phyloP scores from a whole-genome alignment of 2,113 vertebrate species.

The Chamaetylas fuelleborni region DNA sequence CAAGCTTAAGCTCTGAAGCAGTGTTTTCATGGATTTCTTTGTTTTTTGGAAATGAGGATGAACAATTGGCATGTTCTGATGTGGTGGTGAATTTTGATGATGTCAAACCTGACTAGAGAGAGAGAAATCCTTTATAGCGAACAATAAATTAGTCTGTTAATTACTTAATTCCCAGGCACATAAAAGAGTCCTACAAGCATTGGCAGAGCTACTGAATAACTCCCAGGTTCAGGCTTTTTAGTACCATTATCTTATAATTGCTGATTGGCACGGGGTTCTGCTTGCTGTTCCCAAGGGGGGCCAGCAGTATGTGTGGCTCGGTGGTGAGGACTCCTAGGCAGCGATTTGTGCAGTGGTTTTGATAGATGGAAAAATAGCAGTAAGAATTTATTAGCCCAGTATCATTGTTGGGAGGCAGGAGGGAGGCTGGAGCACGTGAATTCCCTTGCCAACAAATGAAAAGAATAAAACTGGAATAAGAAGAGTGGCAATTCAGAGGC shows the following conservation, averaged over 20 bases:
- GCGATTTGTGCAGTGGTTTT: not conserved
- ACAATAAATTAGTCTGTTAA: slow-evolving; percentile 33
- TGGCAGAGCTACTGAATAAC: slow-evolving; percentile 19
- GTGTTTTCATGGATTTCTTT: not conserved
- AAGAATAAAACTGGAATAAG: slow-evolving; percentile 16
- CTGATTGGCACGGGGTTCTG: slow-evolving; percentile 37
- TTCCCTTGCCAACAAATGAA: slow-evolving; percentile 5
- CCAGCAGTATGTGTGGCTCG: not conserved
- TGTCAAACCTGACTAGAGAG: not conserved
- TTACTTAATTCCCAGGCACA: slow-evolving; percentile 25
- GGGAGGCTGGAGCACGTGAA: not conserved
- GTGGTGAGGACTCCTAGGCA: not conserved
- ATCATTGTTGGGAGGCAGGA: not conserved
- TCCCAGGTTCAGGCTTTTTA: slow-evolving; percentile 43
- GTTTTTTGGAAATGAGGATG: not conserved
- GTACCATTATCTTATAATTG: slow-evolving; percentile 53
- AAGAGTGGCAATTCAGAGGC: not conserved
- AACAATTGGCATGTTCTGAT: not conserved
- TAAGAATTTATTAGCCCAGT: slow-evolving; percentile 40
- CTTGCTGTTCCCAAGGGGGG: not conserved
- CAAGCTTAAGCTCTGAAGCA: not conserved
- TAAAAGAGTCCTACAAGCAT: not conserved
- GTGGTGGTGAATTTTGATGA: not conserved
- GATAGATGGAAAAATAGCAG: slow-evolving; percentile 16
- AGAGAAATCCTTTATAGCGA: not conserved